These are phyloP conservation scores for Apaloderma vittatum DNA, from an alignment of 2,113 vertebrate genomes.

Conservation along the genomic window DNA sequence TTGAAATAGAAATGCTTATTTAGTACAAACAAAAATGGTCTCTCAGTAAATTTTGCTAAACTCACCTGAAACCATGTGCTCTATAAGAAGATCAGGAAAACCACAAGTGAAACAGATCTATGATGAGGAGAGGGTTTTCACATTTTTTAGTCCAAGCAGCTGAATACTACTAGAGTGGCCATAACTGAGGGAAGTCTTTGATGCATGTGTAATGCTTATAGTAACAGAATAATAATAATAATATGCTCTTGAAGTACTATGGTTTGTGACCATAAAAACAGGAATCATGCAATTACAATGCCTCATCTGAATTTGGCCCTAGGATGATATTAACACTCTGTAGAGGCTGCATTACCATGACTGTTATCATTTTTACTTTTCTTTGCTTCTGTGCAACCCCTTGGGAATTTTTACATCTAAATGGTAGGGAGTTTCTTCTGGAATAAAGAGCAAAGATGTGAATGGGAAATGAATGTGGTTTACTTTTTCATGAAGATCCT, in stretches of 20 bases:
- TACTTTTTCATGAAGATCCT: background rate
- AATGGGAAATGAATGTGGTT: background rate
- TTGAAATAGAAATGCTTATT: constrained; percentile 16
- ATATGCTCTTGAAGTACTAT: background rate
- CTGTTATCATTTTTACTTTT: background rate
- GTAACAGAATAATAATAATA: background rate
- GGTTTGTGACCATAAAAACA: background rate
- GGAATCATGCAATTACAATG: background rate
- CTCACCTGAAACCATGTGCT: background rate
- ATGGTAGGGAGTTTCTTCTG: background rate
- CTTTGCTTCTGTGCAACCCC: background rate
- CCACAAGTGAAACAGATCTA: background rate
- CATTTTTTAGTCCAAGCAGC: background rate
- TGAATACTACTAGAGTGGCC: background rate
- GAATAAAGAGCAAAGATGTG: background rate
- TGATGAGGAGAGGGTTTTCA: background rate
- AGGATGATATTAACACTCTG: background rate
- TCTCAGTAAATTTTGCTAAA: background rate
- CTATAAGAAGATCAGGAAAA: background rate
- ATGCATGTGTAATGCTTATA: background rate
- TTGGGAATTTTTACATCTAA: background rate
- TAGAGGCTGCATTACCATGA: background rate
- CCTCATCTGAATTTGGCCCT: background rate
- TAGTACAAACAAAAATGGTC: background rate
- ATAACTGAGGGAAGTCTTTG: background rate